Base-by-base conservation (phyloP, 2,113 vertebrate genomes). In the Pygoscelis antarcticus region DNA sequence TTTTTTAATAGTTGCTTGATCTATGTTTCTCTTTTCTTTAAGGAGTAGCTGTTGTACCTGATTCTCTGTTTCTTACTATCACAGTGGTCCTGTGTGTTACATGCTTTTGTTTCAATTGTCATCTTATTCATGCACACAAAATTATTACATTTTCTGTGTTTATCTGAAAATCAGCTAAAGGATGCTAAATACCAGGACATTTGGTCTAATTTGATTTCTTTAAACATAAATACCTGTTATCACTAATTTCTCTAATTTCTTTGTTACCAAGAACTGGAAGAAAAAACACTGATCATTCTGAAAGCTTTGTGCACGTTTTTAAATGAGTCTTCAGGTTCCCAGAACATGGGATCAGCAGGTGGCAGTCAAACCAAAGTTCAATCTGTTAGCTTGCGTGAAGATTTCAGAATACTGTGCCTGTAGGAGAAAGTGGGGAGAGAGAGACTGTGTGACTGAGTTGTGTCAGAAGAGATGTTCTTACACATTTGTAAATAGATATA, bases 351-450 rank as follows among this genome's bases (percentile, higher is more conserved):
- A 97, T 97, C 97, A 98, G 97, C 96, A 98, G 98, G 92, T 98
- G 97, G 97, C 97, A 98, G 97, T 98, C 97, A 98, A 98, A 95
- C 62, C 97, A 97, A 98, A 96, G 96, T 96, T 96, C 94, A 89
- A 42, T 94, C 47, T 91, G 54, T 65, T 75, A 10, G 79, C 62
- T 70, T 69, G 88, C 44, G 4, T 10, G 15, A 87, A 92, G 71
- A 27, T 93, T 90, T 89, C 38, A 57, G 87, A 79, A 61, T 79
- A 23, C 47, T 2, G 3, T 83, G 69, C 64, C 42, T 75, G 17
- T 51, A 79, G 60, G 44, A 94, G 49, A 90, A 88, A 75, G 66
- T 49, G 47, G 57, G 66, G 77, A 57, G 54, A 57, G 54, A 61
- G n/a, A 77, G 26, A 34, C 47, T 25, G 16, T 38, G 57, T 65